Percentiles rank a stretch among this genome's conserved stretches.
phyloP scores from a whole-genome alignment of 2,113 vertebrate genomes.

The Cervus canadensis region DNA sequence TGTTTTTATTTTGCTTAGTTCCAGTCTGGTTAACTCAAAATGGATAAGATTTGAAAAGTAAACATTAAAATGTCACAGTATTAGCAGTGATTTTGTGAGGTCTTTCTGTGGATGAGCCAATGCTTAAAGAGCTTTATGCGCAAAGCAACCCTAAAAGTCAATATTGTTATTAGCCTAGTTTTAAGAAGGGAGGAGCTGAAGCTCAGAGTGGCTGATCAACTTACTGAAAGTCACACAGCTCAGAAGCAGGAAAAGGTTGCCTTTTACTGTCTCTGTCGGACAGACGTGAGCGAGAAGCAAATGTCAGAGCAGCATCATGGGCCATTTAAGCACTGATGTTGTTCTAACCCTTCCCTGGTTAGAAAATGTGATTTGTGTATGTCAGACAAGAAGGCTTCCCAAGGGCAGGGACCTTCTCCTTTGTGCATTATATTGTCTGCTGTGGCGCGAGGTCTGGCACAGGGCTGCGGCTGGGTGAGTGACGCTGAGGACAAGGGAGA shows the following conservation, averaged over 20 bases:
- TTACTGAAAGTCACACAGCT: background rate
- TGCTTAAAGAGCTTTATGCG: background rate
- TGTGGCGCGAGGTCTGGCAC: background rate
- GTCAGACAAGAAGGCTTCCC: background rate
- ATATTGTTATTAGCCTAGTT: background rate
- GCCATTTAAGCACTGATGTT: accelerated
- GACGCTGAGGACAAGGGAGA: too few species aligned
- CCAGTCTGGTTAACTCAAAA: background rate
- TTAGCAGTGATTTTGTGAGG: background rate
- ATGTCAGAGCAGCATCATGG: background rate
- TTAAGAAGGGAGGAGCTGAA: background rate
- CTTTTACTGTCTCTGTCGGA: background rate
- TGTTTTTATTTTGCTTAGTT: background rate
- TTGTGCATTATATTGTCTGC: accelerated
- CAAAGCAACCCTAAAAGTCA: background rate
- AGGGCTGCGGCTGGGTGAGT: background rate
- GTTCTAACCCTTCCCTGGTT: background rate
- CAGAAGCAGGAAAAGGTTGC: background rate
- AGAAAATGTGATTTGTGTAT: accelerated
- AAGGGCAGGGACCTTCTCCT: background rate
- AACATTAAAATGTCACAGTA: background rate
- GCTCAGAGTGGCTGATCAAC: background rate
- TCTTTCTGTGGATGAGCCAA: background rate
- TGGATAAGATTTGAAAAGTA: background rate
- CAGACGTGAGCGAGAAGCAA: background rate